Percentiles rank a stretch among this genome's conserved stretches.
phyloP scores from a whole-genome alignment of 2,888 invertebrate species.

The Omphaloscelis lunosa region DNA sequence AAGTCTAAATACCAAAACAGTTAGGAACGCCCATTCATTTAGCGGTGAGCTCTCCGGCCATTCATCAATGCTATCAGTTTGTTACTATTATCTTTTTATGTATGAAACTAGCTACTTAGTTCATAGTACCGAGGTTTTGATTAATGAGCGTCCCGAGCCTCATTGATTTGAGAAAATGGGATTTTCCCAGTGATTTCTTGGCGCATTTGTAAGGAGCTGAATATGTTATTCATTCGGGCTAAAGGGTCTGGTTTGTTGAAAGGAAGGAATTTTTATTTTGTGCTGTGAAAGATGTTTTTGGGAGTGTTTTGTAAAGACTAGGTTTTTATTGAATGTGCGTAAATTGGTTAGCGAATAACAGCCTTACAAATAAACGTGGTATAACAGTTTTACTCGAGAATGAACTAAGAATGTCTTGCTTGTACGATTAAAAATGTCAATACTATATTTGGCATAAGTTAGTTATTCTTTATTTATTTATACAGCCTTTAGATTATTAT shows the following conservation, averaged over 20 bases:
- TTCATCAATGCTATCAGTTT: constrained; percentile 60
- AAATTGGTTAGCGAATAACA: not conserved
- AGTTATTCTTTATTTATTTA: too few species aligned
- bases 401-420: too few species aligned
- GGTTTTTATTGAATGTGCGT: not conserved
- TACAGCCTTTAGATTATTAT: too few species aligned
- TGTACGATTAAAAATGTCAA: too few species aligned
- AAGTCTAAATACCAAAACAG: constrained; percentile 32
- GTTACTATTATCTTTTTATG: constrained; percentile 58
- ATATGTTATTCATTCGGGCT: constrained; percentile 54
- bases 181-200: constrained; percentile 62
- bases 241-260: constrained; percentile 41
- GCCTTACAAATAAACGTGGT: too few species aligned
- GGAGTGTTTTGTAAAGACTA: not conserved
- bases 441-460: too few species aligned
- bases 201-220: constrained; percentile 46
- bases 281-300: constrained; percentile 18
- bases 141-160: constrained; percentile 60
- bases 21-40: constrained; percentile 42
- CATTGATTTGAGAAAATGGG: constrained; percentile 60
- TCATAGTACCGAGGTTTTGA: constrained; percentile 55
- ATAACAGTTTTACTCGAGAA: too few species aligned
- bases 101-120: constrained; percentile 60
- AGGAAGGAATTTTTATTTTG: constrained; percentile 27
- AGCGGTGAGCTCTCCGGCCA: constrained; percentile 36